These are phyloP conservation scores for Edolisoma coerulescens DNA, from an alignment of 2,113 vertebrate species.

Conservation along the genomic window DNA sequence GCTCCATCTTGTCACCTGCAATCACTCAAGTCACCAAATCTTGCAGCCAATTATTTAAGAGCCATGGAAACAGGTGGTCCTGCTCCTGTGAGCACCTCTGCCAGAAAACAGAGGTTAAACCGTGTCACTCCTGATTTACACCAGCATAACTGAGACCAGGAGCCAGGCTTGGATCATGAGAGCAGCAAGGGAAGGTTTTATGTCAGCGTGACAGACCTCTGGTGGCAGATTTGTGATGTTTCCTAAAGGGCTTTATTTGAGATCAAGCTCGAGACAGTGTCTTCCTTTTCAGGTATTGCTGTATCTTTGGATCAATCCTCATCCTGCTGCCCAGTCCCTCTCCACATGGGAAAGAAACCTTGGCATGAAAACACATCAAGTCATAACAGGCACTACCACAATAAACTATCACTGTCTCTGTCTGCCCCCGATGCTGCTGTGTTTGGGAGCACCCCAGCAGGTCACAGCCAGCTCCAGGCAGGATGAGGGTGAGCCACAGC, in stretches of 20 bases:
- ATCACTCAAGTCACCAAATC: not conserved
- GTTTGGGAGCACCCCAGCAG: not conserved
- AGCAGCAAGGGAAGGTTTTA: not conserved
- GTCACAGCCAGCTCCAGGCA: not conserved
- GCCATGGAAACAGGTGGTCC: not conserved
- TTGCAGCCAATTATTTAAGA: not conserved
- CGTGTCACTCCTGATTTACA: not conserved
- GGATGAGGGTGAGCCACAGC: not conserved
- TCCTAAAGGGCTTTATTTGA: not conserved
- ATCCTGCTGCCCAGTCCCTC: not conserved
- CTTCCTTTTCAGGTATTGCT: not conserved
- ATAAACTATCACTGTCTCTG: not conserved
- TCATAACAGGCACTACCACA: not conserved
- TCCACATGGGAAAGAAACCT: not conserved
- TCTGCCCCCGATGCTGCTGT: not conserved
- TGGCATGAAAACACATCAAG: not conserved
- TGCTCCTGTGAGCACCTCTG: not conserved
- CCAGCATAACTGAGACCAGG: not conserved
- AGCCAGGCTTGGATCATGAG: not conserved
- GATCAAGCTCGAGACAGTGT: not conserved
- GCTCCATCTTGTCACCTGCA: not conserved
- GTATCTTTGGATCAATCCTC: not conserved
- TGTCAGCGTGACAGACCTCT: not conserved
- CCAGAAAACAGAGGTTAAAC: not conserved
- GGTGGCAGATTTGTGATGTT: not conserved